Evolutionary conservation across 2,797 vertebrate species (phyloP), one percentile per base, ranked within the genome.

Genomic region (Clarias fuscus): DNA sequence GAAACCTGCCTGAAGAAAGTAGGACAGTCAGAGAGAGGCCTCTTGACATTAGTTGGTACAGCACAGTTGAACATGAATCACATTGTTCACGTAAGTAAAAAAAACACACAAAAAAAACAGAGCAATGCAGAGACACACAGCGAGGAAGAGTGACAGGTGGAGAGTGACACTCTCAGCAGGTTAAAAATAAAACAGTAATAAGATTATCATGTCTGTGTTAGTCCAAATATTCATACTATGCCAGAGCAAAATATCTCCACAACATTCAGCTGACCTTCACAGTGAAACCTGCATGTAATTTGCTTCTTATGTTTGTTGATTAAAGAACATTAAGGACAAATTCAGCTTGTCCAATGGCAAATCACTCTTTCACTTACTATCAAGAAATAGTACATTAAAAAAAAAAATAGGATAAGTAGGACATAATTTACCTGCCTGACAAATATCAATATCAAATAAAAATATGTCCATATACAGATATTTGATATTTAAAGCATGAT

Each of bases 111-210:
- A 67, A 73, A 61, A 62, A 58, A 8, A 48, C 7, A 33, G 4
- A 59, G 22, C 30, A 30, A 53, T 13, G 43, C 17, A 79, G 6
- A 64, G 37, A 64, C 43, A 64, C 43, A 78, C 15, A 71, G 22
- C 30, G 67, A 62, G 20, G 59, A 65, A 64, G 56, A 79, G 71
- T 17, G 40, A 87, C 33, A 85, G 83, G 78, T 78, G 27, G 68
- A 56, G 43, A 58, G 18, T 62, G 33, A 17, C 64, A 59, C 58
- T 61, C 65, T 59, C 37, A n/a, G 27, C 15, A 71, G 37, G 33
- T 27, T 78, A 86, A 86, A 86, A 89, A 86, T 83, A 88, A 79
- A 86, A 86, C 62, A 64, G n/a, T 81, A 70, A 89, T 81, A 68
- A 59, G 33, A 30, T 87, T 67, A 58, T 85, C n/a, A 87, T 75